Evolutionary conservation across 2,888 invertebrate species (phyloP).

Genomic region (Heliothis peltigera): DNA sequence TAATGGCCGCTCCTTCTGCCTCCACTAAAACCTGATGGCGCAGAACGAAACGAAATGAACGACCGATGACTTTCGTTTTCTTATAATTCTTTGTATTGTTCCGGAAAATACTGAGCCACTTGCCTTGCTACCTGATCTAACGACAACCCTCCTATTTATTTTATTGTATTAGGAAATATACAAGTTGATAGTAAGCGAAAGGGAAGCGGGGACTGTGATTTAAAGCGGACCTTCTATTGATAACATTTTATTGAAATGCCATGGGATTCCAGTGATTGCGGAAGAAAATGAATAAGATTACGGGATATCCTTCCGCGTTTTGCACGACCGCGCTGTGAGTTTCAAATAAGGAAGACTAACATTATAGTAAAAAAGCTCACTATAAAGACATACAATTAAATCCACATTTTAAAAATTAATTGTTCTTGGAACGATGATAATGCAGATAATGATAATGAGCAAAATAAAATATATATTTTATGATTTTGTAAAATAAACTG

Average conservation of each 20-base stretch:
- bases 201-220: constrained; percentile 45
- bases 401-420: not conserved
- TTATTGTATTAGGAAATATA: constrained; percentile 62
- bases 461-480: no score
- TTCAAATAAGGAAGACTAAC: not conserved
- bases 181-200: constrained; percentile 51
- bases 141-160: constrained; percentile 69
- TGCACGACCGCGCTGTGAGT: not conserved
- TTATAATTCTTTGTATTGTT: constrained; percentile 81
- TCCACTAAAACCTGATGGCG: constrained; percentile 81
- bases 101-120: constrained; percentile 73
- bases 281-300: constrained; percentile 27
- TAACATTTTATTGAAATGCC: constrained; percentile 41
- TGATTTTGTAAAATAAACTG: no score
- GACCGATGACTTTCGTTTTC: constrained; percentile 85
- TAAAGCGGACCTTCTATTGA: constrained; percentile 50
- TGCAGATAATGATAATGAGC: no score
- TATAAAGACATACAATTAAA: not conserved
- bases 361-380: not conserved
- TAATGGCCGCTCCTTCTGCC: constrained; percentile 73
- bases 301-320: not conserved
- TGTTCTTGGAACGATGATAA: no score
- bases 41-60: constrained; percentile 85
- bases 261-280: constrained; percentile 19
- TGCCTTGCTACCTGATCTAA: constrained; percentile 72